These are phyloP conservation scores for Neoaliturus tenellus DNA, from an alignment of 2,888 invertebrate species.

Conservation along the genomic window DNA sequence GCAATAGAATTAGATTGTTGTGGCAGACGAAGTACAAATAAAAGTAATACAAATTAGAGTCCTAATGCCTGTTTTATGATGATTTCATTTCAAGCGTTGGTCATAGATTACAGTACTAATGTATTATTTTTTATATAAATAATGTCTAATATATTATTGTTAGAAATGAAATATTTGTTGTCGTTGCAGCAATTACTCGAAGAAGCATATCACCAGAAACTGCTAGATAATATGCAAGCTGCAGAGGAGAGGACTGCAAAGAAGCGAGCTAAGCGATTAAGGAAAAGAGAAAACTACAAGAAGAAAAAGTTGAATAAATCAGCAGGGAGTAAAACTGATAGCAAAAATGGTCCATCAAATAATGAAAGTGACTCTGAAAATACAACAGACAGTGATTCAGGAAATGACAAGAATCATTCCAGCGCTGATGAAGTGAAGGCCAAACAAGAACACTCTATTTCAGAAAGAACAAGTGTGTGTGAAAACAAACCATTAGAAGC, in stretches of 20 bases:
- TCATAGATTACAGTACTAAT: neutral
- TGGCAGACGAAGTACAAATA: too few relatives aligned
- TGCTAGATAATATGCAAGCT: constrained; percentile 82
- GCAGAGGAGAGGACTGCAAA: constrained; percentile 93
- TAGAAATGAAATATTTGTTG: neutral
- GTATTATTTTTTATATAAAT: constrained; percentile 11
- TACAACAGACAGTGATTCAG: constrained; percentile 70
- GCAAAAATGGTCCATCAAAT: constrained; percentile 59
- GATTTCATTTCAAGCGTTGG: too few relatives aligned
- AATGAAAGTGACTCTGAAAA: constrained; percentile 66
- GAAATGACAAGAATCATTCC: constrained; percentile 49
- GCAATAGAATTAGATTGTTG: too few relatives aligned
- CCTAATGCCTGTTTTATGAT: too few relatives aligned
- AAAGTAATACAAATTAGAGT: too few relatives aligned
- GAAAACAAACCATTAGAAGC: neutral
- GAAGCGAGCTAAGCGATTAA: constrained; percentile 91
- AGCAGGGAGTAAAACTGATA: constrained; percentile 46
- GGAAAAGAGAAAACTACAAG: constrained; percentile 80
- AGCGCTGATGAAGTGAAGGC: neutral
- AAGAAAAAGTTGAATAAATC: constrained; percentile 63
- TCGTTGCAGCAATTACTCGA: constrained; percentile 84
- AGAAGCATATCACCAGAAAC: constrained; percentile 86
- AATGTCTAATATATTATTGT: constrained; percentile 52
- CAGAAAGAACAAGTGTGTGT: neutral
- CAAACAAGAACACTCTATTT: neutral